Evolutionary conservation across 2,797 vertebrate species (phyloP).

Genomic region (Cichlasoma orientale): DNA sequence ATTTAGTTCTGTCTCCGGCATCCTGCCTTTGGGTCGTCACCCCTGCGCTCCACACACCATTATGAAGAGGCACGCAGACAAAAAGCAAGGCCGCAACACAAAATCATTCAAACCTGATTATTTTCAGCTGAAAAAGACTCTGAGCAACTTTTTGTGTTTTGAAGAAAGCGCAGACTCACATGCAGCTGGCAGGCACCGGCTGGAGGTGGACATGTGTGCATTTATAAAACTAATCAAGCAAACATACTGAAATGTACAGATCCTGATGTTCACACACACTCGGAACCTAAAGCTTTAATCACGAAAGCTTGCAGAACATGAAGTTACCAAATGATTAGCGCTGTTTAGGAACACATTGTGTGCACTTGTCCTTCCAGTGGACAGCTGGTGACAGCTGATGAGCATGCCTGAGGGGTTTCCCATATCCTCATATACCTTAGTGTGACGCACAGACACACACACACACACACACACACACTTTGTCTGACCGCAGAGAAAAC

Average conservation of each 20-base stretch:
- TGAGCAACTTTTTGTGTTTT: background rate
- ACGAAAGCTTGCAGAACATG: background rate
- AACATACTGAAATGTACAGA: background rate
- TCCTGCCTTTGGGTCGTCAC: no score
- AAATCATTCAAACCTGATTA: background rate
- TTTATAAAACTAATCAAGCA: background rate
- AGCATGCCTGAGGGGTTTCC: background rate
- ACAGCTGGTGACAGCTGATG: conserved; percentile 34
- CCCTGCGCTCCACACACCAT: no score
- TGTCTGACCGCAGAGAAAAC: background rate
- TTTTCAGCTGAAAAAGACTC: background rate
- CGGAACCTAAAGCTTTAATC: background rate
- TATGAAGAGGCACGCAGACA: no score
- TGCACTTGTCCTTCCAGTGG: conserved; percentile 7
- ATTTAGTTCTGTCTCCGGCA: no score
- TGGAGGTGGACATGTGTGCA: background rate
- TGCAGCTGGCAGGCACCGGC: no score
- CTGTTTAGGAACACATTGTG: background rate
- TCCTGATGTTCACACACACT: background rate
- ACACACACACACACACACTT: background rate
- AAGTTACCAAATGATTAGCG: background rate
- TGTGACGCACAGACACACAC: background rate
- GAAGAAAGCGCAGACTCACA: background rate
- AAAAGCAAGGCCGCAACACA: no score
- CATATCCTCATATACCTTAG: background rate